Evolutionary conservation across 2,888 invertebrate genomes (phyloP).

Genomic region (Vanessa cardui): DNA sequence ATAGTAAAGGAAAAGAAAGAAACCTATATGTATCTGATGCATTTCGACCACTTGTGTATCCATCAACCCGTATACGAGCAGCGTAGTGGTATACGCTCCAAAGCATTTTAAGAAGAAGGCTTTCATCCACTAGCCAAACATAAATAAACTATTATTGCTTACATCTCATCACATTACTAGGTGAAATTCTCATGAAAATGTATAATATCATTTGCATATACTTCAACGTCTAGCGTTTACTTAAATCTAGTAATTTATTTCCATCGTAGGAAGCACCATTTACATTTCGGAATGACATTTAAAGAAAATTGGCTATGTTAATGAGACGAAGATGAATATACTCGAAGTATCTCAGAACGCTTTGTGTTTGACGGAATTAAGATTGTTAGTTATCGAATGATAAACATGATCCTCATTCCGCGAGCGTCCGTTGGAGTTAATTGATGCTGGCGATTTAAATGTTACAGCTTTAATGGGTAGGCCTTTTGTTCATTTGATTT

Average conservation of each 20-base stretch:
- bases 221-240: constrained; percentile 17
- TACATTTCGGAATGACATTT: constrained; percentile 32
- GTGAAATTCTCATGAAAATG: constrained; percentile 2
- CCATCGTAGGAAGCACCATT: constrained; percentile 25
- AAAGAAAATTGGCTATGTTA: constrained; percentile 35
- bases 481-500: too few species aligned
- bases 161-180: background rate
- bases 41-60: too few species aligned
- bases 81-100: too few species aligned
- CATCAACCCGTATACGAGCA: too few species aligned
- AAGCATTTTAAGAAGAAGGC: too few species aligned
- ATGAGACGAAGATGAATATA: constrained; percentile 36
- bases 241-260: constrained; percentile 33
- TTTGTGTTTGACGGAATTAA: constrained; percentile 12
- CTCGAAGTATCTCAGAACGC: constrained; percentile 13
- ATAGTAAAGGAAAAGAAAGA: too few species aligned
- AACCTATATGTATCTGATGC: too few species aligned
- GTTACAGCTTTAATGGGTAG: background rate
- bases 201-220: constrained; percentile 16
- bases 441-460: too few species aligned
- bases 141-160: too few species aligned
- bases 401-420: background rate
- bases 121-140: too few species aligned
- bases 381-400: constrained; percentile 13
- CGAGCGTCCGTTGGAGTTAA: background rate